A percentile compares a stretch with the other conserved stretches of the same genome.
These are phyloP conservation scores for Serranochromis macrocephalus DNA, from an alignment of 2,113 vertebrate genomes.

Conservation along the genomic window DNA sequence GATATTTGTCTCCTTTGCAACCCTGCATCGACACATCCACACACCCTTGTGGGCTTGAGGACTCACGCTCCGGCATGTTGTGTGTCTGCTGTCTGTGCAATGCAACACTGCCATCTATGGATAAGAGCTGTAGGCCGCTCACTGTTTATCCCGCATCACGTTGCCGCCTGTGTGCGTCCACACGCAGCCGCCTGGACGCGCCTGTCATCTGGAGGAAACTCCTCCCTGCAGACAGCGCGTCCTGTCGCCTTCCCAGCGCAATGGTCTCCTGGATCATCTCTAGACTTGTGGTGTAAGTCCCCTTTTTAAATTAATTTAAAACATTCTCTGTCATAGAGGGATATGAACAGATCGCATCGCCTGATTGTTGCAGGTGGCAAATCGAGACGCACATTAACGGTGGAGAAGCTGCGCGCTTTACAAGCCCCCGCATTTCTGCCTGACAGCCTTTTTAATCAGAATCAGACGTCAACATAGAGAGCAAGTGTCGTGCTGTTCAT, in stretches of 20 bases:
- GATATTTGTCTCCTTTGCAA: neutral
- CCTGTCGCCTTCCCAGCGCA: conserved; percentile 71
- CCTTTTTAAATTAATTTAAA: neutral
- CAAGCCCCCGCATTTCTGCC: conserved; percentile 13
- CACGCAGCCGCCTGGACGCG: conserved; percentile 54
- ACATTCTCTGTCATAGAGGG: neutral
- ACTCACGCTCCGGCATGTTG: neutral
- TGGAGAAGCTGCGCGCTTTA: neutral
- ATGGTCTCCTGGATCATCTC: conserved; percentile 99
- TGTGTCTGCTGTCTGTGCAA: neutral
- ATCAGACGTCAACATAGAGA: neutral
- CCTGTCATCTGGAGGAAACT: conserved; percentile 74
- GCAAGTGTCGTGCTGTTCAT: neutral
- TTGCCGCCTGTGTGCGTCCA: conserved; percentile 30
- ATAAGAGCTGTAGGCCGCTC: neutral
- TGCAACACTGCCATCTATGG: conserved; percentile 58
- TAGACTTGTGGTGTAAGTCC: conserved; percentile 96
- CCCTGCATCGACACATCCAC: neutral
- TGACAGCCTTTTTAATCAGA: conserved; percentile 11
- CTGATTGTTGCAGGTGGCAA: neutral
- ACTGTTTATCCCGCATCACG: conserved; percentile 38
- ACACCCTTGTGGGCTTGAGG: neutral
- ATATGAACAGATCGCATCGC: neutral
- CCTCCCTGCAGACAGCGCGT: conserved; percentile 69
- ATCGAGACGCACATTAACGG: neutral